Evolutionary conservation across 2,113 vertebrate species (phyloP).

Genomic region (Platanista minor): DNA sequence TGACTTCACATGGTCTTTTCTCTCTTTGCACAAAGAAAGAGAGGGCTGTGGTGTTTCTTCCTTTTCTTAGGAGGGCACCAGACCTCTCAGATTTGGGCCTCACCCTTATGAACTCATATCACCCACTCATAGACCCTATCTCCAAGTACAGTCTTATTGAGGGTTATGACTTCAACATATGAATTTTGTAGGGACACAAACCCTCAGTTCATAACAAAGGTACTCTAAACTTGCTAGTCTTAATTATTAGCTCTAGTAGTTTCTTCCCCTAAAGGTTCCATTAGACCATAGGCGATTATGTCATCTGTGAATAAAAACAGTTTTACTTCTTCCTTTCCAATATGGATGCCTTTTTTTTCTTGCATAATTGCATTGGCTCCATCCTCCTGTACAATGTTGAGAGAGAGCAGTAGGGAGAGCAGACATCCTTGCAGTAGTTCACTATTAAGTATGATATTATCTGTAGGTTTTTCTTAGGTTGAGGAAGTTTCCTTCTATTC

Average conservation of each 20-base stretch:
- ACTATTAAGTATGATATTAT: background rate
- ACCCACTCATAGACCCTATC: background rate
- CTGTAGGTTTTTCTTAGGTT: background rate
- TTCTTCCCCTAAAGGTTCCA: background rate
- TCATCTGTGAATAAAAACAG: background rate
- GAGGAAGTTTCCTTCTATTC: background rate
- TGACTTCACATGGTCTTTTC: background rate
- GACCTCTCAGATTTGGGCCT: background rate
- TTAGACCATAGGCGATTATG: background rate
- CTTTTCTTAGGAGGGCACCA: background rate
- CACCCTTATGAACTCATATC: background rate
- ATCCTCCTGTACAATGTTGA: background rate
- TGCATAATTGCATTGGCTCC: background rate
- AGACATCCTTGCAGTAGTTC: background rate
- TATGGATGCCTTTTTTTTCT: background rate
- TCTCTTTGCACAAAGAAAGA: background rate
- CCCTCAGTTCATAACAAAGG: background rate
- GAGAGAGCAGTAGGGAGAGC: background rate
- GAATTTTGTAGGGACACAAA: background rate
- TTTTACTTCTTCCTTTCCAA: background rate
- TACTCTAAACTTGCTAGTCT: background rate
- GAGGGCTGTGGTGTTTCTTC: background rate
- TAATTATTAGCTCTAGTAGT: background rate
- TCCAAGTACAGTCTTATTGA: background rate
- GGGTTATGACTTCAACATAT: background rate